Conservation (phyloP, 2,113 vertebrate genomes). For the Siniperca knerii region DNA sequence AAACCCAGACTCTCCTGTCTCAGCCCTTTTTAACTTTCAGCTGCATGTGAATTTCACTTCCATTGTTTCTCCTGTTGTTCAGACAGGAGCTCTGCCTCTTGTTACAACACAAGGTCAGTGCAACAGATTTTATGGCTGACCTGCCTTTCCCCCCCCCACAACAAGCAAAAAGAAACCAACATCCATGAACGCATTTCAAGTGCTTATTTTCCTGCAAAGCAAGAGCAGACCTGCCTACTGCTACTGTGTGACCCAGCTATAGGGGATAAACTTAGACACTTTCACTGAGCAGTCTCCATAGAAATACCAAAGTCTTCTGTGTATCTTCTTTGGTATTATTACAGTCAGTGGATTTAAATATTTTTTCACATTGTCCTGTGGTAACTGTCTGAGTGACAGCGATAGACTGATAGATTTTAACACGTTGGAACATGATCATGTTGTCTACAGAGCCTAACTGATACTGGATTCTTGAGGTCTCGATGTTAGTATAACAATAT, state of each 20-base stretch:
- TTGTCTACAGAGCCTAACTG: background rate
- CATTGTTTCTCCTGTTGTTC: background rate
- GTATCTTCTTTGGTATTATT: background rate
- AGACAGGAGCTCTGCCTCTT: background rate
- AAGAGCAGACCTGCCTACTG: background rate
- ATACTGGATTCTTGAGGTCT: too few relatives aligned
- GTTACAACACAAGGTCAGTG: background rate
- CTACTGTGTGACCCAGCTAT: background rate
- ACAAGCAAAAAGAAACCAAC: background rate
- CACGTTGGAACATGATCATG: background rate
- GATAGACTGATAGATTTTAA: background rate
- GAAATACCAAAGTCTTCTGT: conserved; percentile 18
- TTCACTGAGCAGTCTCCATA: conserved; percentile 4
- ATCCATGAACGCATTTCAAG: background rate
- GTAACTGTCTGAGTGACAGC: conserved; percentile 2
- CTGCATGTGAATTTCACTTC: background rate
- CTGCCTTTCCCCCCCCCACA: background rate
- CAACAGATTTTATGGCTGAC: background rate
- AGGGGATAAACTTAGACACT: conserved; percentile 1
- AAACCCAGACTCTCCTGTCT: too few relatives aligned
- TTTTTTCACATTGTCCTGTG: background rate
- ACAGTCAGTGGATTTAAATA: background rate
- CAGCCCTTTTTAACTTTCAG: background rate
- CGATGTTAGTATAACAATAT: background rate
- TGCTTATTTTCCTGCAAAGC: background rate